A percentile compares a stretch with the other conserved stretches of the same genome.
These are phyloP conservation scores for Amblyjoppa proteus DNA, from an alignment of 2,888 invertebrate genomes.

Conservation along the genomic window DNA sequence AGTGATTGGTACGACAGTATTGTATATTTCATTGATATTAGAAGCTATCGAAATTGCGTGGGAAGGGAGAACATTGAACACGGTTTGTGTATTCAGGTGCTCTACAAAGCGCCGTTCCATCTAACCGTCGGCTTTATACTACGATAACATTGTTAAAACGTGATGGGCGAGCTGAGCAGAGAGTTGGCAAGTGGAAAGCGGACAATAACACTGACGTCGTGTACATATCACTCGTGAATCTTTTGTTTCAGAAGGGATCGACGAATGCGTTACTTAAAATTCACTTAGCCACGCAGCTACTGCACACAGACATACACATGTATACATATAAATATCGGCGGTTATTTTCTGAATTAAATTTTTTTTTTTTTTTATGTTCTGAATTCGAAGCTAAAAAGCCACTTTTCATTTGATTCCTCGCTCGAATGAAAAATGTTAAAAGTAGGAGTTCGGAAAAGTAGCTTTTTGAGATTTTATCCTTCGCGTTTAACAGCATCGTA, in stretches of 20 bases:
- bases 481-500: background rate
- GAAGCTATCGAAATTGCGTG: slow-evolving; percentile 4
- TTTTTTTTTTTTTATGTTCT: too few species aligned
- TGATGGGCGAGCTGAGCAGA: background rate
- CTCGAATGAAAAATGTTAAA: background rate
- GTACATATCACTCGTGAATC: background rate
- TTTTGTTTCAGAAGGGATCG: background rate
- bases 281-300: background rate
- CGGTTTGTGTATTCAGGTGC: slow-evolving; percentile 4
- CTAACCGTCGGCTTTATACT: slow-evolving; percentile 10
- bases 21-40: background rate
- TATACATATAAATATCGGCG: background rate
- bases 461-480: background rate
- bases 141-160: slow-evolving; percentile 33
- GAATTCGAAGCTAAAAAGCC: background rate
- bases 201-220: background rate
- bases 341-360: background rate
- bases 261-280: slow-evolving; percentile 6
- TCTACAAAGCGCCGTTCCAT: slow-evolving; percentile 22
- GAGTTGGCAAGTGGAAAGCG: background rate
- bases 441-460: background rate
- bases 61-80: slow-evolving; percentile 2
- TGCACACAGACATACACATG: background rate
- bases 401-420: background rate
- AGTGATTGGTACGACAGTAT: background rate